Conservation (phyloP, 53 echinoderm and acorn worm genomes). For the Stichopus horrens region DNA sequence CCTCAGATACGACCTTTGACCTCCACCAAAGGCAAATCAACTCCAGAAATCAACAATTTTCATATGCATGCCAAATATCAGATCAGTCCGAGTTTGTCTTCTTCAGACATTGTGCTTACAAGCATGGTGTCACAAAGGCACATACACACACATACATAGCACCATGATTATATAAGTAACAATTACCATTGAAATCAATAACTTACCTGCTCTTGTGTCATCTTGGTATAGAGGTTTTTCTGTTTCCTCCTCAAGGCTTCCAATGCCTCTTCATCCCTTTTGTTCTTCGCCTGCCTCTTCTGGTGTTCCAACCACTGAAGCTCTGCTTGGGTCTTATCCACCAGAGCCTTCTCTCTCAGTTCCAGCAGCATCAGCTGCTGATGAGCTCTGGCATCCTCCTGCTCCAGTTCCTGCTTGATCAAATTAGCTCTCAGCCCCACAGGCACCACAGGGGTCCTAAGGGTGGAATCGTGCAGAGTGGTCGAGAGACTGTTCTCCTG, state of each 20-base stretch:
- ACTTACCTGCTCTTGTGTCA: constrained; percentile 82
- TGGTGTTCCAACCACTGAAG: constrained; percentile 95
- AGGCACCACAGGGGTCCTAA: constrained; percentile 2
- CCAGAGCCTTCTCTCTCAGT: constrained; percentile 82
- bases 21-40: not conserved
- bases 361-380: constrained; percentile 83
- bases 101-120: not conserved
- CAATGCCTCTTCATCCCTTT: constrained; percentile 66
- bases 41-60: not conserved
- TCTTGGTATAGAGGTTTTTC: constrained; percentile 61
- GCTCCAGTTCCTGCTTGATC: constrained; percentile 79
- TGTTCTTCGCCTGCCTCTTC: constrained; percentile 72
- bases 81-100: not conserved
- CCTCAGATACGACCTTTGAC: no score
- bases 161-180: not conserved
- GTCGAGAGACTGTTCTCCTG: not conserved
- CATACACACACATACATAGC: not conserved
- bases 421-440: constrained; percentile 56
- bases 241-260: constrained; percentile 67
- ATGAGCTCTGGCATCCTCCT: constrained; percentile 82
- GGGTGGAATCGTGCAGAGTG: constrained; percentile 1
- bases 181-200: not conserved
- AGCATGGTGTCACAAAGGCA: no score
- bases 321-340: constrained; percentile 88
- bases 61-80: no score